Conservation (phyloP, 2,797 vertebrate genomes). For the Anas acuta region DNA sequence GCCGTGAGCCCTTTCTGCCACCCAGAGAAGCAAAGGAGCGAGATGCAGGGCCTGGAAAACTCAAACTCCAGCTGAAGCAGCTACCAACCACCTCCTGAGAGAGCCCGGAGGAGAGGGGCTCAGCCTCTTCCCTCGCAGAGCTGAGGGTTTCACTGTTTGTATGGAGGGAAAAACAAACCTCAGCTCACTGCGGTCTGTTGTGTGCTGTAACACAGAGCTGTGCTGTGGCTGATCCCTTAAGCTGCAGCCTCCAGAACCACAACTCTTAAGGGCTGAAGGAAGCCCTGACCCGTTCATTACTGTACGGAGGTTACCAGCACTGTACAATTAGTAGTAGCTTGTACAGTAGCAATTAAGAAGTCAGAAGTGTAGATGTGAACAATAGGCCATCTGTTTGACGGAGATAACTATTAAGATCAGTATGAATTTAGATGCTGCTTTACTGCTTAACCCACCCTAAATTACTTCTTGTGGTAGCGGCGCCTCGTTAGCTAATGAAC, state of each 20-base stretch:
- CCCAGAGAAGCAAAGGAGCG: background rate
- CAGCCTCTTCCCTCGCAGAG: background rate
- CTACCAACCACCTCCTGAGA: background rate
- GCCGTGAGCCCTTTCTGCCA: background rate
- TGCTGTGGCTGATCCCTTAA: background rate
- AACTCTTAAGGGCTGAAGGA: conserved; percentile 26
- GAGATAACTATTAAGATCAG: conserved; percentile 68
- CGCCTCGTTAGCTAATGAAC: conserved; percentile 61
- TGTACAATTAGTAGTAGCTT: conserved; percentile 68
- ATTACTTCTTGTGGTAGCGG: conserved; percentile 51
- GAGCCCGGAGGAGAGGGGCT: background rate
- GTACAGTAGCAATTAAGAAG: conserved; percentile 74
- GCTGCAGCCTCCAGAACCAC: conserved; percentile 10
- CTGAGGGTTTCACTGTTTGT: background rate
- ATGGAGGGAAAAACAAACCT: background rate
- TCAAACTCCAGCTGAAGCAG: background rate
- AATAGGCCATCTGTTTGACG: conserved; percentile 74
- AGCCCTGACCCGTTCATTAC: conserved; percentile 48
- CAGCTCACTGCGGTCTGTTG: background rate
- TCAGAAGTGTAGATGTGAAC: conserved; percentile 66
- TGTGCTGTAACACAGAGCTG: background rate
- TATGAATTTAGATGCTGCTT: conserved; percentile 52
- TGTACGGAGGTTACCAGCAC: conserved; percentile 55
- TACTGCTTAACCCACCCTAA: conserved; percentile 50
- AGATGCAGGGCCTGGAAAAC: background rate